These are phyloP conservation scores for Volucella inanis DNA, from an alignment of 2,888 invertebrate genomes.

Conservation along the genomic window DNA sequence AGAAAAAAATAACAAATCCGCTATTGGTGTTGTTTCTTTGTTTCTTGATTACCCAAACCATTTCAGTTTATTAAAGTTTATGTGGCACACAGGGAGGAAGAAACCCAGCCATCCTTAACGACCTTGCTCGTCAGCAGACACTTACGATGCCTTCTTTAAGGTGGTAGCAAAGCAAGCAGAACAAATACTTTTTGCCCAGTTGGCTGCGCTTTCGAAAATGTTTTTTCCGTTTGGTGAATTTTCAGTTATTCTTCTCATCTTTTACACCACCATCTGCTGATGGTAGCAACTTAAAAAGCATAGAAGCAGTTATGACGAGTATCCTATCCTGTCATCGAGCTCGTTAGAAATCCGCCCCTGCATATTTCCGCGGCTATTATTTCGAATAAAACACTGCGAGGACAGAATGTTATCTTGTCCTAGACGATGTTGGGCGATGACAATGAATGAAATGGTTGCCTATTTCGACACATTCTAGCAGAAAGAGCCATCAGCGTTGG, in stretches of 20 bases:
- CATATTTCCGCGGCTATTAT: conserved; percentile 22
- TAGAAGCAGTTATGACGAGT: too few relatives aligned
- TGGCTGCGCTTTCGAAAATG: conserved; percentile 60
- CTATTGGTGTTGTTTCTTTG: conserved; percentile 13
- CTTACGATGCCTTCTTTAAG: conserved; percentile 10
- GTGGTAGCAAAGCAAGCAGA: conserved; percentile 34
- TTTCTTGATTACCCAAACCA: conserved; percentile 41
- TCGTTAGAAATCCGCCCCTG: conserved; percentile 53
- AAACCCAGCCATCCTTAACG: conserved; percentile 10
- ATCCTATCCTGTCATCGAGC: conserved; percentile 46
- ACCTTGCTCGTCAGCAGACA: background rate
- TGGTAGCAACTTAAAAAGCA: too few relatives aligned
- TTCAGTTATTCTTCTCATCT: conserved; percentile 2
- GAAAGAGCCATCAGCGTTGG: conserved; percentile 13
- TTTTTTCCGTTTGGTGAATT: conserved; percentile 50
- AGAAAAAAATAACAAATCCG: background rate
- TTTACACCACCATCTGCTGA: conserved; percentile 10
- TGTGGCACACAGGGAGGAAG: background rate
- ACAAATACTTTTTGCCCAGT: conserved; percentile 36
- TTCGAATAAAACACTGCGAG: conserved; percentile 31
- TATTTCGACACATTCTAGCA: conserved; percentile 18
- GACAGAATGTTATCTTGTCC: conserved; percentile 34
- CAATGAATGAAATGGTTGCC: conserved; percentile 7
- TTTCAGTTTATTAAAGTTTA: conserved; percentile 45
- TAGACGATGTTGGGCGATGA: conserved; percentile 11